Percentiles rank a stretch among this genome's conserved stretches.
These are phyloP conservation scores for Odontomachus brunneus DNA, from an alignment of 1,140 invertebrate species.

Conservation along the genomic window DNA sequence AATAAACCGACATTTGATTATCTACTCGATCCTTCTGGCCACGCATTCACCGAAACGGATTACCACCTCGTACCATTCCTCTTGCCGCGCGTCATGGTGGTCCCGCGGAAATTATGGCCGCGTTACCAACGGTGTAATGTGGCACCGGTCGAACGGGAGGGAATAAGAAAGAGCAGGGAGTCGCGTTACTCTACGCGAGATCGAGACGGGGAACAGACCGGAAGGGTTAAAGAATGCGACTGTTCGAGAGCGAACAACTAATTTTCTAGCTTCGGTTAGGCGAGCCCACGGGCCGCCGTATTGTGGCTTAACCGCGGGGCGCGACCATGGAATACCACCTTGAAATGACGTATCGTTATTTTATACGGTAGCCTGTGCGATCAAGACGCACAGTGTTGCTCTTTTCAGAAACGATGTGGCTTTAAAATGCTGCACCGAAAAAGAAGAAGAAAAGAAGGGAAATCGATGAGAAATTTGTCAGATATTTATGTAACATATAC, in stretches of 20 bases:
- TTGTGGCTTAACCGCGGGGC: constrained; percentile 69
- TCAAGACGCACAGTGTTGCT: background rate
- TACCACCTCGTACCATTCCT: constrained; percentile 63
- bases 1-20: constrained; percentile 65
- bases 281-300: constrained; percentile 16
- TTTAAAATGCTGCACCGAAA: background rate
- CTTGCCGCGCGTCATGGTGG: constrained; percentile 69
- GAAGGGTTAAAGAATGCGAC: constrained; percentile 59
- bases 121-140: constrained; percentile 78
- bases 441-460: background rate
- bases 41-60: constrained; percentile 64
- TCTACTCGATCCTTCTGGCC: constrained; percentile 21
- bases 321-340: constrained; percentile 54
- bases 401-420: constrained; percentile 17
- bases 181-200: background rate
- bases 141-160: background rate
- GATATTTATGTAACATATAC: background rate
- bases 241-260: constrained; percentile 63
- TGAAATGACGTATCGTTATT: constrained; percentile 73
- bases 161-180: constrained; percentile 12
- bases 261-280: constrained; percentile 59
- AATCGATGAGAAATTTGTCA: background rate
- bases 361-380: constrained; percentile 71
- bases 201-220: constrained; percentile 17
- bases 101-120: constrained; percentile 78